A percentile compares a stretch with the other conserved stretches of the same genome.
phyloP scores from a whole-genome alignment of 2,888 invertebrate genomes.

The Idaea straminata region DNA sequence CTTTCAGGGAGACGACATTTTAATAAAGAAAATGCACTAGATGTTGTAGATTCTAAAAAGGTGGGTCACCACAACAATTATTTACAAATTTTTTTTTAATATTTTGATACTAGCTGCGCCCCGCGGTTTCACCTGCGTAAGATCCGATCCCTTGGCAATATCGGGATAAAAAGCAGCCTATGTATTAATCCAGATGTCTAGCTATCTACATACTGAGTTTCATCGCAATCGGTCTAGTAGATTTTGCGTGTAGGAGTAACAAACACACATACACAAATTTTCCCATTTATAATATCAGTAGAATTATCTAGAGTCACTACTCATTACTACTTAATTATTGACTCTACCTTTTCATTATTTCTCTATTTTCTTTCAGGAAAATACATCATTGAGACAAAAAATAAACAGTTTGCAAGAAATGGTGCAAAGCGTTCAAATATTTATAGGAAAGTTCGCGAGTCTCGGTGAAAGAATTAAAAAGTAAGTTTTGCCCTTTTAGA shows the following conservation, averaged over 20 bases:
- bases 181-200: no score
- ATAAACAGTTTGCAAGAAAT: constrained; percentile 96
- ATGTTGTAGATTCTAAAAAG: constrained; percentile 28
- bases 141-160: no score
- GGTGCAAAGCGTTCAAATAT: constrained; percentile 95
- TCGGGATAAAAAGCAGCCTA: no score
- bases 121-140: no score
- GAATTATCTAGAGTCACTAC: no score
- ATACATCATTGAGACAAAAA: constrained; percentile 92
- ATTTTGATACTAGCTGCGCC: no score
- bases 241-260: no score
- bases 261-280: no score
- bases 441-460: constrained; percentile 93
- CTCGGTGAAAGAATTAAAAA: constrained; percentile 95
- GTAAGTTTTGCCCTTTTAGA: constrained; percentile 76
- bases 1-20: constrained; percentile 39
- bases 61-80: neutral
- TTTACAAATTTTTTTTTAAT: no score
- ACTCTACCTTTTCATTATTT: neutral
- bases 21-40: constrained; percentile 23
- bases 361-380: constrained; percentile 73
- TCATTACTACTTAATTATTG: neutral
- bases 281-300: no score
- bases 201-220: no score
- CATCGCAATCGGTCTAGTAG: no score